Evolutionary conservation across 2,113 vertebrate species (phyloP).

Genomic region (Ptilorrhoa leucosticta): DNA sequence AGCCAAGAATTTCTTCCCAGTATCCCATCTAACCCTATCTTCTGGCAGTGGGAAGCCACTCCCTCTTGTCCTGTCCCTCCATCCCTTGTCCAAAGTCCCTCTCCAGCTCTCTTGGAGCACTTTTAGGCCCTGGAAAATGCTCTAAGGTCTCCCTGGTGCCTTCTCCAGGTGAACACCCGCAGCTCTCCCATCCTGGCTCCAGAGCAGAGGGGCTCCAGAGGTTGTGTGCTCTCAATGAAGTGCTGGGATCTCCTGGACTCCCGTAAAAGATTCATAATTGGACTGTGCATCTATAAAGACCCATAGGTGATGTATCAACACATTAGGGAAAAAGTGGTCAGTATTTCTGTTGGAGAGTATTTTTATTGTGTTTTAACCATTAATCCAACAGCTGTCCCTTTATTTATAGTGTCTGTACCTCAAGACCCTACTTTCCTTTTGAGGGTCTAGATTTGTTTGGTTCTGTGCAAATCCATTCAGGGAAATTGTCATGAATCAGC

Average conservation of each 20-base stretch:
- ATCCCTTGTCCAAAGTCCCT: fast-evolving
- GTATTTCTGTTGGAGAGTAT: neutral
- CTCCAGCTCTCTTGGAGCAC: neutral
- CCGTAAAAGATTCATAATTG: neutral
- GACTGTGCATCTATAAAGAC: neutral
- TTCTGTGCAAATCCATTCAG: neutral
- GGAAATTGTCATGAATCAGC: neutral
- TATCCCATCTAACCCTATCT: fast-evolving
- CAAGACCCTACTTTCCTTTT: neutral
- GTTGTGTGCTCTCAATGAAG: neutral
- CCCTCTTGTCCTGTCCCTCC: neutral
- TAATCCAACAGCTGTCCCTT: neutral
- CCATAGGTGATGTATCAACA: neutral
- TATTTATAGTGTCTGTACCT: neutral
- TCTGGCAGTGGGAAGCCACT: neutral
- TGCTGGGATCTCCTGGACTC: neutral
- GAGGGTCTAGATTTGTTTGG: neutral
- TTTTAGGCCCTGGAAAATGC: fast-evolving
- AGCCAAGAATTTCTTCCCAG: fast-evolving
- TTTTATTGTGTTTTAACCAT: neutral
- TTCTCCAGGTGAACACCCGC: neutral
- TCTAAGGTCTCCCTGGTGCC: neutral
- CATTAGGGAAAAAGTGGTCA: neutral
- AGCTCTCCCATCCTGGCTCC: neutral
- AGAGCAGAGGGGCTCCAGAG: neutral